Evolutionary conservation across 2,888 invertebrate genomes (phyloP).

Genomic region (Geotrupes spiniger): DNA sequence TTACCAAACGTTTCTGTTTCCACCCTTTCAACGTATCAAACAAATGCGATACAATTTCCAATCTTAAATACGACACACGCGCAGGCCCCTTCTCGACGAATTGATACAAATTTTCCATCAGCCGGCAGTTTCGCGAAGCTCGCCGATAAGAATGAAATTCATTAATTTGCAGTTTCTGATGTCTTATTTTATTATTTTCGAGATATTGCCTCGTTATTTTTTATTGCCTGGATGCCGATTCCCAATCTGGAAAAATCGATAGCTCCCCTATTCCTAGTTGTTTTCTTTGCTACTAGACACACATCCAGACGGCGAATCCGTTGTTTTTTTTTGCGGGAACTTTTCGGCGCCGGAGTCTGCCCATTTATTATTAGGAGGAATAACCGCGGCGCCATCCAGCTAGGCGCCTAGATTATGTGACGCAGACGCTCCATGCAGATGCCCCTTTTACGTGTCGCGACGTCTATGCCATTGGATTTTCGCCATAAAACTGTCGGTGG

Average conservation of each 20-base stretch:
- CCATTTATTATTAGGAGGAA: conserved; percentile 29
- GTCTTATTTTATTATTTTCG: not conserved
- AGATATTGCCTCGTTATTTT: not conserved
- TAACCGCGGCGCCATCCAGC: conserved; percentile 26
- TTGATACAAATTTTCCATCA: no score
- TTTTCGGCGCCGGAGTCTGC: conserved; percentile 31
- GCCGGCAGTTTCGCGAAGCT: not conserved
- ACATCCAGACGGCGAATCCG: conserved; percentile 1
- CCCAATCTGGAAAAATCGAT: not conserved
- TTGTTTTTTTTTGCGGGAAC: conserved; percentile 14
- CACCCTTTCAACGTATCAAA: conserved; percentile 42
- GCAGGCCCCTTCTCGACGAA: no score
- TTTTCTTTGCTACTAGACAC: not conserved
- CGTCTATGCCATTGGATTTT: not conserved
- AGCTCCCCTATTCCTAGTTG: conserved; percentile 1
- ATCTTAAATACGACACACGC: not conserved
- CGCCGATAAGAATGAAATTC: not conserved
- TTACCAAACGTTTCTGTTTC: conserved; percentile 39
- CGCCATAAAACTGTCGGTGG: not conserved
- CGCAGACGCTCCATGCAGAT: conserved; percentile 21
- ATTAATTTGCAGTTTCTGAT: not conserved
- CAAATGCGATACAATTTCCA: conserved; percentile 38
- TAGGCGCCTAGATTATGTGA: conserved; percentile 27
- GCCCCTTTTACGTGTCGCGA: not conserved
- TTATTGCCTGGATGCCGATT: not conserved